A percentile compares a stretch with the other conserved stretches of the same genome.
These are phyloP conservation scores for Lepidocolaptes lacrymiger DNA, from an alignment of 2,797 vertebrate species.

Conservation along the genomic window DNA sequence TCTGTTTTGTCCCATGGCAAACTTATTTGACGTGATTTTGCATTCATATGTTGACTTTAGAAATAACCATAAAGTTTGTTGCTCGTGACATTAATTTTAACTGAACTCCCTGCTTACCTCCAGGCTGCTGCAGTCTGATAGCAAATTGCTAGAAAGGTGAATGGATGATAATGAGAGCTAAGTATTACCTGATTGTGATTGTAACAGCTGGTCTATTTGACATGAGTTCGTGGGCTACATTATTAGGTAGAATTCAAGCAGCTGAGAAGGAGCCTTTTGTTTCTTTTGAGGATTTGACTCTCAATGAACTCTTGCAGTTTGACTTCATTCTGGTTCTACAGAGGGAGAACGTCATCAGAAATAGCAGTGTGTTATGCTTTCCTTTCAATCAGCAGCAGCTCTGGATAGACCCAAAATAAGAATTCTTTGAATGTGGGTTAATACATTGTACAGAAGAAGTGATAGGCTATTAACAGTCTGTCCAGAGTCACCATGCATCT, in stretches of 20 bases:
- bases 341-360: neutral
- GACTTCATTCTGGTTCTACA: neutral
- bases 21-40: neutral
- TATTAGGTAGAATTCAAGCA: constrained; percentile 32
- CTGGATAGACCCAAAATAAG: neutral
- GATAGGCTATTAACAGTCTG: neutral
- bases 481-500: neutral
- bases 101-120: neutral
- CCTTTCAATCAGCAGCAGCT: neutral
- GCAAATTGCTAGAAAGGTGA: neutral
- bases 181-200: neutral
- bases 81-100: neutral
- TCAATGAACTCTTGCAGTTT: neutral
- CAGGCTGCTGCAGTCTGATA: neutral
- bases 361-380: neutral
- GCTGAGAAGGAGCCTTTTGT: constrained; percentile 3
- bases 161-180: constrained; percentile 3
- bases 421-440: neutral
- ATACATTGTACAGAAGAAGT: neutral
- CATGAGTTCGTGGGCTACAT: neutral
- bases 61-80: neutral
- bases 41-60: neutral
- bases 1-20: neutral
- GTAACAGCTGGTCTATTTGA: constrained; percentile 27
- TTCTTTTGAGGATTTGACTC: constrained; percentile 34